A percentile compares a stretch with the other conserved stretches of the same genome.
Conservation (phyloP, 2,113 vertebrate species). For the Bufo gargarizans region DNA sequence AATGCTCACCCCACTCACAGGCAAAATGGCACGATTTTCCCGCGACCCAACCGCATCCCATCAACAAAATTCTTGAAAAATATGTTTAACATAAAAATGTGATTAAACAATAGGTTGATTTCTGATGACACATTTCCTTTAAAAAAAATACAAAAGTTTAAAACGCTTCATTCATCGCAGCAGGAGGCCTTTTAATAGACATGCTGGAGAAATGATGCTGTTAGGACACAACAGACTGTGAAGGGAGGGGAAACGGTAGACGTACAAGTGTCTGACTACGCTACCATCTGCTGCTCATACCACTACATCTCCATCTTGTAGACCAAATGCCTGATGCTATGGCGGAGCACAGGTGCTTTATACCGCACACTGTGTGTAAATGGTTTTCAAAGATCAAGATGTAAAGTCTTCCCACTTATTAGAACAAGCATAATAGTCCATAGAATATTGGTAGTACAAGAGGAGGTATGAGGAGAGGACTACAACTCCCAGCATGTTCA, state of each 20-base stretch:
- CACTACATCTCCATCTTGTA: constrained; percentile 25
- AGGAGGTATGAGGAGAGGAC: too few relatives aligned
- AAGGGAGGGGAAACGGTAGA: neutral
- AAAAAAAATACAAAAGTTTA: neutral
- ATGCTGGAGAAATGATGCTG: neutral
- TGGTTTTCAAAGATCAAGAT: neutral
- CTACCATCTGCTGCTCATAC: constrained; percentile 53
- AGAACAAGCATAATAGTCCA: too few relatives aligned
- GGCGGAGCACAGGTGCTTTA: neutral
- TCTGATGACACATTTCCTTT: neutral
- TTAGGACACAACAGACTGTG: neutral
- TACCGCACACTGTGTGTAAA: constrained; percentile 1
- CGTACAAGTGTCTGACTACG: constrained; percentile 19
- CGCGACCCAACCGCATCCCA: too few relatives aligned
- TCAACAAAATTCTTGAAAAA: too few relatives aligned
- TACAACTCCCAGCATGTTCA: too few relatives aligned
- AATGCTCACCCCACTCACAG: too few relatives aligned
- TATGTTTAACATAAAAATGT: too few relatives aligned
- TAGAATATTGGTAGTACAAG: too few relatives aligned
- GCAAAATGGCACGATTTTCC: too few relatives aligned
- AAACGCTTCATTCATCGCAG: neutral
- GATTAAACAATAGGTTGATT: too few relatives aligned
- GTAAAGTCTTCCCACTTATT: neutral
- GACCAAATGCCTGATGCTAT: neutral
- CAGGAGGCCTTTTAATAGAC: neutral